A percentile compares a stretch with the other conserved stretches of the same genome.
These are phyloP conservation scores for Oreochromis aureus DNA, from an alignment of 2,113 vertebrate species.

Conservation along the genomic window DNA sequence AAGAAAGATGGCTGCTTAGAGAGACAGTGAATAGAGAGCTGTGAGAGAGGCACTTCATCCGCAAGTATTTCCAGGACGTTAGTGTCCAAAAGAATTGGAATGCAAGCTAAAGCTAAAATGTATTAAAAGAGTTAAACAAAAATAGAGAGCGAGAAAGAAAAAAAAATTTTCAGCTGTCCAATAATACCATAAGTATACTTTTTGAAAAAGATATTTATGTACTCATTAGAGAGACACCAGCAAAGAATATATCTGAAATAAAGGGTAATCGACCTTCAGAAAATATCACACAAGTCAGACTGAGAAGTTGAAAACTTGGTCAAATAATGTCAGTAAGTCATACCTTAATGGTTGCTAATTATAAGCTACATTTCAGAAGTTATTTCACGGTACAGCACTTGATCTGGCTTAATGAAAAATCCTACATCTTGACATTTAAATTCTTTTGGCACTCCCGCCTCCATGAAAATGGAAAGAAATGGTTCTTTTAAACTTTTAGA, in stretches of 20 bases:
- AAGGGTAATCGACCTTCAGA: background rate
- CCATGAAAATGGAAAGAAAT: conserved; percentile 18
- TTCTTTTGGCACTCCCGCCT: background rate
- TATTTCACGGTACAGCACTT: background rate
- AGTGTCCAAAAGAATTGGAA: background rate
- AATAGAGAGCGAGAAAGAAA: background rate
- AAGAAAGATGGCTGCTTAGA: conserved; percentile 1
- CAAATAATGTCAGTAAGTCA: background rate
- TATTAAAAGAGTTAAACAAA: background rate
- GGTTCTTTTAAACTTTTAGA: conserved; percentile 19
- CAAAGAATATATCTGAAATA: background rate
- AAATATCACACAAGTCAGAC: background rate
- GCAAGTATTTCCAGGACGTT: background rate
- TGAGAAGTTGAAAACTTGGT: background rate
- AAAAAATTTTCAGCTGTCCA: background rate
- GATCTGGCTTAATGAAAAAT: conserved; percentile 7
- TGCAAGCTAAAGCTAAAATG: background rate
- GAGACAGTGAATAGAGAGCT: background rate
- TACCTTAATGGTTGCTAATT: conserved; percentile 9
- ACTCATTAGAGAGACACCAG: background rate
- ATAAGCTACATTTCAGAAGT: background rate
- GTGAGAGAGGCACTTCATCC: background rate
- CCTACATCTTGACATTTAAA: conserved; percentile 25
- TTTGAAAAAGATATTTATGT: background rate
- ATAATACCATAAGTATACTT: background rate